These are phyloP conservation scores for Campylomormyrus tamandua DNA, from an alignment of 2,113 vertebrate species.

Conservation along the genomic window DNA sequence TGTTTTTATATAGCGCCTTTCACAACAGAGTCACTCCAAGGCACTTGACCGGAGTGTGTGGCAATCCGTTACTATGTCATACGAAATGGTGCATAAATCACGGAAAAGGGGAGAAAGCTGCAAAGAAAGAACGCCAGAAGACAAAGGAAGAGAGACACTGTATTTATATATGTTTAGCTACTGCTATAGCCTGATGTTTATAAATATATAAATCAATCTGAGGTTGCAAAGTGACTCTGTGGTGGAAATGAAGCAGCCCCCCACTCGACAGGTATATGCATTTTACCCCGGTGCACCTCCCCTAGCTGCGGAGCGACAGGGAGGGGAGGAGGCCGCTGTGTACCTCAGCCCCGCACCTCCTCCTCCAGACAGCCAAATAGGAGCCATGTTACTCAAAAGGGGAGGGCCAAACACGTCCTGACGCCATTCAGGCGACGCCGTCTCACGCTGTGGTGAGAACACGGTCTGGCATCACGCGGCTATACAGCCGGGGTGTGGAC, in stretches of 20 bases:
- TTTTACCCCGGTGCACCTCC: neutral
- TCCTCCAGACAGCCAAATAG: neutral
- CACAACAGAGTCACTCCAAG: neutral
- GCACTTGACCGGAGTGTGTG: neutral
- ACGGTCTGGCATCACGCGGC: conserved; percentile 33
- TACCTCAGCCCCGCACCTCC: neutral
- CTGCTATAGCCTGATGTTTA: neutral
- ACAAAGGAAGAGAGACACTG: neutral
- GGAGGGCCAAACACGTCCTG: neutral
- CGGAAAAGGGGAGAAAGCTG: neutral
- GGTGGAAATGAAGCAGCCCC: conserved; percentile 47
- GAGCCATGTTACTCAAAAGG: neutral
- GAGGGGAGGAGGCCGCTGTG: neutral
- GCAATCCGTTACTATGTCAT: neutral
- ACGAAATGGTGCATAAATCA: neutral
- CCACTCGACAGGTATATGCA: conserved; percentile 26
- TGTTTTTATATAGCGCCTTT: neutral
- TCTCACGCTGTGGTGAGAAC: neutral
- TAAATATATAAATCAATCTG: neutral
- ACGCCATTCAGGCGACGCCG: neutral
- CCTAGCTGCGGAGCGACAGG: neutral
- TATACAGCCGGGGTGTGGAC: neutral
- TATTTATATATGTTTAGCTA: neutral
- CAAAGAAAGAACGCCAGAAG: neutral
- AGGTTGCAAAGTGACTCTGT: conserved; percentile 37